Base-by-base conservation (phyloP, 2,113 vertebrate genomes). In the Vidua chalybeata region DNA sequence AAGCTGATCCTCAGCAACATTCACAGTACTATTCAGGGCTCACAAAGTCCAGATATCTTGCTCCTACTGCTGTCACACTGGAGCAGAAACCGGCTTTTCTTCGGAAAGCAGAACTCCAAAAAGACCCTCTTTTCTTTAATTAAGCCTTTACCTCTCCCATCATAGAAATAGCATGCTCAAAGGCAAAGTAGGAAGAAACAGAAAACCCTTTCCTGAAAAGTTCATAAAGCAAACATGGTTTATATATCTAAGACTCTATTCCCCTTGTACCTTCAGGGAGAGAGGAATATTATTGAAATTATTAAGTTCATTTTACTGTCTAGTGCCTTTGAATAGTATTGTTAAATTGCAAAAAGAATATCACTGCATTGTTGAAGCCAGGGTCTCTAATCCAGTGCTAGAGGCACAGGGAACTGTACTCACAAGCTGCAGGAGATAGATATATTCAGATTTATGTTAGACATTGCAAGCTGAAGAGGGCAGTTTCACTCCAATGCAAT, bases 301-400 rank as follows among this genome's bases (percentile, higher is more conserved):
- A 96, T 93, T 84, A 97, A 96, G 33, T 94, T 96, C 89, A 88
- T 96, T 97, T 94, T 96, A 96, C 72, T 96, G 55, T 95, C 87
- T 96, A 86, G 78, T 87, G 82, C 69, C 49, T 95, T 91, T 92
- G 46, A 97, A 96, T 95, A 73, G 59, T 58, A 58, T 91, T 93
- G 91, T 79, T 89, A 95, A 94, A 97, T 79, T 86, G 91, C 59
- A 89, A 77, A 87, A 88, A 85, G 81, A 82, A 72, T 87, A 82
- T 83, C 72, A 91, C 18, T 58, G 49, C 74, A 68, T 22, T 86
- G 56, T 82, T 43, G 88, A 93, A 88, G 39, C 23, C 67, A 87
- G 78, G 86, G 71, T 90, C 79, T 94, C 78, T 83, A 95, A 94
- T 89, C 73, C 68, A 89, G 20, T 64, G 86, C 72, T 95, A 51